Evolutionary conservation across 2,888 invertebrate species (phyloP).

Genomic region (Apotomis betuletana): DNA sequence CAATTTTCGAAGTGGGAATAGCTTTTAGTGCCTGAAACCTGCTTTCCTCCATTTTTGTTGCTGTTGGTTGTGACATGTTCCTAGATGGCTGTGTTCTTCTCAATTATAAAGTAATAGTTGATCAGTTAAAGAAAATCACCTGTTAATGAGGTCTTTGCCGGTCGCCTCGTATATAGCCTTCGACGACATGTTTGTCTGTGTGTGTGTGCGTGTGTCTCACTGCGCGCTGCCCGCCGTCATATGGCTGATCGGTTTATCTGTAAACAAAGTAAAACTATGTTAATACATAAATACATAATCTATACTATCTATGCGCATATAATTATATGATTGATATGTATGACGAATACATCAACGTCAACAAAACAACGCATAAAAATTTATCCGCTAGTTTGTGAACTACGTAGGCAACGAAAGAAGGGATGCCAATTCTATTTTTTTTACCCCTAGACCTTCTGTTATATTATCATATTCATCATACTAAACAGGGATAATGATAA

Average conservation of each 20-base stretch:
- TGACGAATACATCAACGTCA: too few relatives aligned
- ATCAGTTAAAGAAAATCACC: constrained; percentile 58
- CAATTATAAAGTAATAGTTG: neutral
- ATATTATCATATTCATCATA: neutral
- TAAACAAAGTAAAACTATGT: constrained; percentile 47
- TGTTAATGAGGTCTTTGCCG: constrained; percentile 95
- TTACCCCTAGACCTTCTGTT: too few relatives aligned
- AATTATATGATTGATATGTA: too few relatives aligned
- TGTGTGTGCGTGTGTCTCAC: constrained; percentile 46
- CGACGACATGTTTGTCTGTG: constrained; percentile 90
- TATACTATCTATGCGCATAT: too few relatives aligned
- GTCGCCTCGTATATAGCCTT: constrained; percentile 98
- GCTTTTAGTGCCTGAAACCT: too few relatives aligned
- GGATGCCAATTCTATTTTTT: neutral
- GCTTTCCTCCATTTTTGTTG: too few relatives aligned
- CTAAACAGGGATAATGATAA: neutral
- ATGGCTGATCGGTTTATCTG: constrained; percentile 61
- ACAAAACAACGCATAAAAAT: too few relatives aligned
- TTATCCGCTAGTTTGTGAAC: too few relatives aligned
- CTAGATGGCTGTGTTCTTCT: too few relatives aligned
- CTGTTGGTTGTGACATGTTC: too few relatives aligned
- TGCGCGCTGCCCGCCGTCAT: constrained; percentile 63
- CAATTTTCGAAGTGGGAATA: too few relatives aligned
- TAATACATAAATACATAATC: neutral
- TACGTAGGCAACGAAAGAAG: too few relatives aligned